Base-by-base conservation (phyloP, 2,113 vertebrate species). In the Todiramphus chloris region DNA sequence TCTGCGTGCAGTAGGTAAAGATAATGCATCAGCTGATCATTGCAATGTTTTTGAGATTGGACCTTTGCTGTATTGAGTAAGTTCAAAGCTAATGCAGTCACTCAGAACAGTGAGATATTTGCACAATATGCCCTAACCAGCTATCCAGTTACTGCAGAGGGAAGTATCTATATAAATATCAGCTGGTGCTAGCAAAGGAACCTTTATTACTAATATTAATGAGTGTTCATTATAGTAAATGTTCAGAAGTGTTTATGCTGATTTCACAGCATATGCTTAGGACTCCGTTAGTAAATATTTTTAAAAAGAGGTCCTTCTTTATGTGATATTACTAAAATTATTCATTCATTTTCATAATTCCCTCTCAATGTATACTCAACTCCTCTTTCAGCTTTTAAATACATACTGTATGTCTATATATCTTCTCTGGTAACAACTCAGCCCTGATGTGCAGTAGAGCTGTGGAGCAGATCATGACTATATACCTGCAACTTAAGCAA, bases 161-260 rank as follows among this genome's bases (percentile, higher is more conserved):
- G 70, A 86, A 89, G 37, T 78, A 37, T 62, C 50, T 95, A 92
- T 53, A 92, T 88, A 97, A 94, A 91, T 97, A 97, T 93, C 95
- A 95, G 63, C 95, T 96, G 92, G 39, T 83, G 39, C 60, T 74
- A 74, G 35, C 74, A 95, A 94, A 91, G 67, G 79, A 95, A 92
- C 77, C 89, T 95, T 86, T 63, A 78, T 83, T 84, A 76, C 30
- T 37, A 72, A 66, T 53, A 73, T 53, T 84, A 73, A 68, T 88
- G 27, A 27, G 2, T 51, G 17, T 20, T 75, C 13, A 17, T 85
- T 43, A 39, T 33, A 48, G 37, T 56, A 74, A 86, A 75, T 16
- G 7, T 69, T 89, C 28, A 63, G 41, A 78, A 83, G 13, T 5
- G 1, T 72, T 91, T 78, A 31, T 79, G 41, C 48, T 74, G 30